Base-by-base conservation (phyloP, 2,888 invertebrate genomes). In the Rhagonycha lutea region DNA sequence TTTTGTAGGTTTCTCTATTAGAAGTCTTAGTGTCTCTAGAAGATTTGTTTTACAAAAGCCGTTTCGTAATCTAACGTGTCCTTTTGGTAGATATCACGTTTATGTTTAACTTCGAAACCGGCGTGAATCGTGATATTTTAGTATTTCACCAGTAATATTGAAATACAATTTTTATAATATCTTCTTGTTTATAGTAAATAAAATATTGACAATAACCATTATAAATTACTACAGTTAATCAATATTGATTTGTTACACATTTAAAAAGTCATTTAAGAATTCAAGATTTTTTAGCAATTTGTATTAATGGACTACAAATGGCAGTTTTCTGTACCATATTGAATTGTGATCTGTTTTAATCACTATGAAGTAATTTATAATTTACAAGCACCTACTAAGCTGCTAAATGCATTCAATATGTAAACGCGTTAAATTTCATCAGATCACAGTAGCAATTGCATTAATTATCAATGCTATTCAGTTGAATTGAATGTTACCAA, bases 381-480 rank as follows among this genome's bases (percentile, higher is more conserved):
- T 65, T 65, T n/a, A 65, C 63, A 65, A 65, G 63, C 23, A 65
- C 63, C 24, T 65, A 26, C 24, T 65, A 65, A 65, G 63, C 63
- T 65, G 63, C 26, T 65, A 65, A 65, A 65, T 65, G 63, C 63
- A 65, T 65, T 65, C 63, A 65, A 65, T 65, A 65, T 65, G 63
- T 65, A 65, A 65, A 65, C 63, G 63, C 63, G 63, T 65, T 65
- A 65, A 65, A 65, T 26, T 24, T 65, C 63, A 24, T 65, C 63
- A 65, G 63, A 65, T 65, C 63, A 65, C 63, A 24, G 63, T 65
- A 65, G 63, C 63, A 65, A 65, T 65, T 65, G 63, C 63, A 65
- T 65, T 26, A 65, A 65, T 65, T 65, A 65, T 65, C 63, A 65
- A 23, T 65, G 63, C 26, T 65, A 65, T 65, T 65, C 63, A 12